Base-by-base conservation (phyloP, 2,113 vertebrate genomes). In the Aptenodytes patagonicus region DNA sequence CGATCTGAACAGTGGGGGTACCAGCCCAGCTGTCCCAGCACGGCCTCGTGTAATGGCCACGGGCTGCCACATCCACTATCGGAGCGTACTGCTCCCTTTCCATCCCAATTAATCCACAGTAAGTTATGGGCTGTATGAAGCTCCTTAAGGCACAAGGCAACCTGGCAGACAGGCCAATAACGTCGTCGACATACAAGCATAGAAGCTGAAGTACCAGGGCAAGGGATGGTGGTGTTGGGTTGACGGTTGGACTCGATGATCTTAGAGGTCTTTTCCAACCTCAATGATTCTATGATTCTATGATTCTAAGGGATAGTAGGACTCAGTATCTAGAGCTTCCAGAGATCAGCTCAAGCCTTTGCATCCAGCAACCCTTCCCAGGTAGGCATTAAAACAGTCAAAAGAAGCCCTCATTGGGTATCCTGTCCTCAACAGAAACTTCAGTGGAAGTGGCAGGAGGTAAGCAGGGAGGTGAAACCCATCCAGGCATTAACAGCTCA, bases 21-120 rank as follows among this genome's bases (percentile, higher is more conserved):
- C 14, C 60, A 55, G 31, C 32, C 42, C 49, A 44, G 31, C 40
- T 21, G 7, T 13, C 22, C 31, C 51, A 58, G 18, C 26, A 34
- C 18, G 38, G 22, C 31, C 46, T 57, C 2, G 0, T 6, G 8
- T 7, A 69, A 75, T 1, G 8, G 42, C 42, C 47, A 31, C 0
- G 1, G 24, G 42, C 17, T 64, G 32, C 32, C 32, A 8, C 42
- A 13, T 49, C 25, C 40, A 11, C n/a, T 28, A 20, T 17, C 1
- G 1, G 18, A 40, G 13, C 18, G 11, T 34, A 9, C 18, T 13
- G 7, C 26, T 52, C 61, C 69, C 17, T 44, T 69, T 31, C 42
- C 54, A 85, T 36, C 34, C 21, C 20, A 38, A 38, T 12, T 51
- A 38, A 69, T n/a, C 32, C 5, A 3, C 17, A 26, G 5, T 13